A percentile compares a stretch with the other conserved stretches of the same genome.
Evolutionary conservation across 2,888 invertebrate genomes (phyloP).

Genomic region (Tipula helvola): DNA sequence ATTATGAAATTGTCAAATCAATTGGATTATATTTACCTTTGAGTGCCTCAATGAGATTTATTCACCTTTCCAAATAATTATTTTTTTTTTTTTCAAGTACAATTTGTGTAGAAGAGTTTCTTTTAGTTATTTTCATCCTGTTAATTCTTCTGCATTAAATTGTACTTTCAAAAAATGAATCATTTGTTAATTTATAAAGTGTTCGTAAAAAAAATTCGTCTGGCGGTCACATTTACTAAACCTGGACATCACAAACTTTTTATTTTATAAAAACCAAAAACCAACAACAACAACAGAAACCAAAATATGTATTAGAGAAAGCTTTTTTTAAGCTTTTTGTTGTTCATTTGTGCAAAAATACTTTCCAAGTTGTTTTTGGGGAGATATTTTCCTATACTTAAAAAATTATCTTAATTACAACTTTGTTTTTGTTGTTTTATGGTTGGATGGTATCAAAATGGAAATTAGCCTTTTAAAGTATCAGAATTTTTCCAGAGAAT

Average conservation of each 20-base stretch:
- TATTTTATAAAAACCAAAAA: not conserved
- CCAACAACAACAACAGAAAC: not conserved
- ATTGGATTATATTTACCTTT: no score
- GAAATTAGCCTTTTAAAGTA: not conserved
- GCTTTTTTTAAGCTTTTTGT: not conserved
- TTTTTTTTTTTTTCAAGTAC: no score
- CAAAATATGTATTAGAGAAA: no score
- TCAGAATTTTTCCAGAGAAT: not conserved
- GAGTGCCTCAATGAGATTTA: no score
- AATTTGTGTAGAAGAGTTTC: no score
- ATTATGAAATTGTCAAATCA: no score
- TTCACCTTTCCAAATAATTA: no score
- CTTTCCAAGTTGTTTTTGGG: not conserved
- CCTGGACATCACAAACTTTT: not conserved
- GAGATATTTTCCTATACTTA: not conserved
- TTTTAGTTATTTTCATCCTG: no score
- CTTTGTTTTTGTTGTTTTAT: not conserved
- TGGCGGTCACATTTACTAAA: not conserved
- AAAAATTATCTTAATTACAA: not conserved
- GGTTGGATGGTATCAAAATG: not conserved
- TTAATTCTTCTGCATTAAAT: no score
- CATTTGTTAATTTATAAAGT: no score
- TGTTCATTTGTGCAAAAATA: not conserved
- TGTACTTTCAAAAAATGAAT: no score
- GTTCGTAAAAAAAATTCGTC: no score